phyloP scores from a whole-genome alignment of 2,888 invertebrate genomes.

The Argyresthia goedartella region DNA sequence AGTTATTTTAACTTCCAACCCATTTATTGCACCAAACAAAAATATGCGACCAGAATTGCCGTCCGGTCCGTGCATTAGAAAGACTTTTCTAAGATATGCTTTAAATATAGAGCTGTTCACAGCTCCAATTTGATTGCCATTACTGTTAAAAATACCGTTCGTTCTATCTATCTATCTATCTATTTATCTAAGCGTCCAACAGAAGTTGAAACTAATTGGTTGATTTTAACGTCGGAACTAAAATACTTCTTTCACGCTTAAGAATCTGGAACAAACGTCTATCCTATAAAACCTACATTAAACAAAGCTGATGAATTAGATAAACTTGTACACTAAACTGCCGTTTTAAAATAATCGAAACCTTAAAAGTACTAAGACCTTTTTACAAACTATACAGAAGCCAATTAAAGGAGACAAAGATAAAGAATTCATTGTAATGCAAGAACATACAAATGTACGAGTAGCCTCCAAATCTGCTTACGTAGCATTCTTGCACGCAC shows the following conservation, averaged over 20 bases:
- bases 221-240: background rate
- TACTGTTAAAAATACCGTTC: background rate
- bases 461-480: slow-evolving; percentile 41
- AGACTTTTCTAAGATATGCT: no score
- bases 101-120: background rate
- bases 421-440: slow-evolving; percentile 2
- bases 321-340: no score
- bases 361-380: no score
- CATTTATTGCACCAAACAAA: no score
- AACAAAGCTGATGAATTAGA: no score
- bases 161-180: background rate
- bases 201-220: background rate
- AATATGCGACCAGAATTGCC: no score
- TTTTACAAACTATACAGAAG: no score
- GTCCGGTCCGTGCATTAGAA: no score
- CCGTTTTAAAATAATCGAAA: no score
- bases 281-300: no score
- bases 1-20: no score
- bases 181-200: background rate
- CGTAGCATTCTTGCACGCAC: slow-evolving; percentile 57
- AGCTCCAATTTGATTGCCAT: background rate
- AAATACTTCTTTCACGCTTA: background rate
- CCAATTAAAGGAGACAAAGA: background rate
- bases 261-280: background rate
- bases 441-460: background rate